Conservation (phyloP, 2,888 invertebrate genomes). For the Petrophora chlorosata region DNA sequence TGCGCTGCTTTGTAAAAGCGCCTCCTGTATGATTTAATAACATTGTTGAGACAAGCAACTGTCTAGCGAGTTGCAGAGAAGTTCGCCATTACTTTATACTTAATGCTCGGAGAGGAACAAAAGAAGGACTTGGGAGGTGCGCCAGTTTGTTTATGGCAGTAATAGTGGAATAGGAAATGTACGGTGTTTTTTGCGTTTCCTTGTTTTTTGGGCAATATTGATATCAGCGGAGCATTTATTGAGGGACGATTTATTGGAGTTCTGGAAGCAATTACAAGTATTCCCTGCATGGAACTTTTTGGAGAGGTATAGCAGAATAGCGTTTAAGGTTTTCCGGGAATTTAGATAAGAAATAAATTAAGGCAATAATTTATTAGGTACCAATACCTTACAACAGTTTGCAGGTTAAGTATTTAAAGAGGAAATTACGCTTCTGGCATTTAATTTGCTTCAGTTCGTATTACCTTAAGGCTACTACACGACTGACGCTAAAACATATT, state of each 20-base stretch:
- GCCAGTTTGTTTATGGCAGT: conserved; percentile 26
- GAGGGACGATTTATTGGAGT: conserved; percentile 30
- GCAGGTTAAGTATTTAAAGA: too few species aligned
- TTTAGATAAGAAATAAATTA: too few species aligned
- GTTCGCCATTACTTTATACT: conserved; percentile 48
- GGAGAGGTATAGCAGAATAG: too few species aligned
- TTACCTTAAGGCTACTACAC: too few species aligned
- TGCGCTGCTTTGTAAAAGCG: conserved; percentile 40
- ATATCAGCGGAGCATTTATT: conserved; percentile 14
- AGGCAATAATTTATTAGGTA: too few species aligned
- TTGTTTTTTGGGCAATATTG: conserved; percentile 16
- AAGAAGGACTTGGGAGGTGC: conserved; percentile 33
- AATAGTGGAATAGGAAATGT: conserved; percentile 23
- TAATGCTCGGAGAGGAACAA: conserved; percentile 40
- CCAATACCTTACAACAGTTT: too few species aligned
- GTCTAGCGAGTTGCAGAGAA: conserved; percentile 40
- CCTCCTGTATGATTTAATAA: conserved; percentile 50
- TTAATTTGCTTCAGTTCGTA: too few species aligned
- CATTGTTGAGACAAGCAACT: conserved; percentile 46
- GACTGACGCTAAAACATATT: too few species aligned
- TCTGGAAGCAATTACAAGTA: conserved; percentile 31
- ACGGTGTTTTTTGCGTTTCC: conserved; percentile 7
- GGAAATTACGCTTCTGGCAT: too few species aligned
- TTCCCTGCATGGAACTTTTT: conserved; percentile 17
- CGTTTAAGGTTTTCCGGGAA: too few species aligned